phyloP scores from a whole-genome alignment of 1,140 invertebrate genomes.

The Scylla paramamosain region DNA sequence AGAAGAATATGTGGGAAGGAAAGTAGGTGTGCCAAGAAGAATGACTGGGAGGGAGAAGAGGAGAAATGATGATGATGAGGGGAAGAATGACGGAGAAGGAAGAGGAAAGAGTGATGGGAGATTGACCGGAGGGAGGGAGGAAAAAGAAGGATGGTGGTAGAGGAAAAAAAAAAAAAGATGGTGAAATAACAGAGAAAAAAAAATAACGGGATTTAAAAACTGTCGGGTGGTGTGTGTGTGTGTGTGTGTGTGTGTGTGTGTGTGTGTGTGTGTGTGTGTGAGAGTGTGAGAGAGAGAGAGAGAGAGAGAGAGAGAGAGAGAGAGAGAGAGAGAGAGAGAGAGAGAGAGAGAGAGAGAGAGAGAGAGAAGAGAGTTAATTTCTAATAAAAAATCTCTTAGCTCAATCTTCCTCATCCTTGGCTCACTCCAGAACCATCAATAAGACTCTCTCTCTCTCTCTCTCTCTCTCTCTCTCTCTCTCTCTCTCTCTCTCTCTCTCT shows the following conservation, averaged over 20 bases:
- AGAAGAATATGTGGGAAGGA: background rate
- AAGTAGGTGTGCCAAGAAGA: too few species aligned
- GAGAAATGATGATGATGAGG: too few species aligned
- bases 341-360: slow-evolving; percentile 22
- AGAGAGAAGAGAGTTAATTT: background rate
- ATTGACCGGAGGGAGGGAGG: background rate
- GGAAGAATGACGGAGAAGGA: background rate
- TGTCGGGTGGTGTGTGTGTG: too few species aligned
- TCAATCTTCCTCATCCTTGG: background rate
- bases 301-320: slow-evolving; percentile 36
- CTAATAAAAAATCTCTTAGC: background rate
- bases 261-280: too few species aligned
- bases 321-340: slow-evolving; percentile 45
- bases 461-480: too few species aligned
- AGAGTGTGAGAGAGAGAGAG: too few species aligned
- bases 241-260: too few species aligned
- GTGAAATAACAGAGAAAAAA: too few species aligned
- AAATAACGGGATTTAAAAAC: too few species aligned
- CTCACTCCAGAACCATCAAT: background rate
- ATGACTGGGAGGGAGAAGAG: too few species aligned
- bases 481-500: too few species aligned
- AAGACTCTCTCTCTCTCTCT: background rate
- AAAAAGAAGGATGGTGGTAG: background rate
- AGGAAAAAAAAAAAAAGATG: too few species aligned
- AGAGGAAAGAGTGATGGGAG: background rate